A percentile compares a stretch with the other conserved stretches of the same genome.
These are phyloP conservation scores for Zosterops pallidus DNA, from an alignment of 2,113 vertebrate genomes.

Conservation along the genomic window DNA sequence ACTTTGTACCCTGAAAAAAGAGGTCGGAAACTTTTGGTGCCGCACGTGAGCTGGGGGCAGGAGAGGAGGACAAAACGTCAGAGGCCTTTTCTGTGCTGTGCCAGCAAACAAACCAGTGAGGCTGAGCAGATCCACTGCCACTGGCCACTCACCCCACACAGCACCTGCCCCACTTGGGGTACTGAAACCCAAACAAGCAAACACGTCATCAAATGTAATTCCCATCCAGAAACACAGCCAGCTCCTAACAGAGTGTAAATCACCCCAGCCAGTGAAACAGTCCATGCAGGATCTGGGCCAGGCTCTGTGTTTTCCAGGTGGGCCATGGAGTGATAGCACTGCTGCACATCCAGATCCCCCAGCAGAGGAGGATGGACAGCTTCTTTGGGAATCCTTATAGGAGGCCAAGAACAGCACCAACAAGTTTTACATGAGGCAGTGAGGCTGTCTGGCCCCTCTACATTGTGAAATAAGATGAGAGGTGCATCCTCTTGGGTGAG, in stretches of 20 bases:
- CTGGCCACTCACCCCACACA: neutral
- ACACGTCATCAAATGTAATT: rapidly evolving
- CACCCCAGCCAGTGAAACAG: neutral
- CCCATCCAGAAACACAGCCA: neutral
- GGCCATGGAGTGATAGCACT: neutral
- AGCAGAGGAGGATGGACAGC: neutral
- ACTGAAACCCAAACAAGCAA: neutral
- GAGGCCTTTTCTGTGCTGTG: neutral
- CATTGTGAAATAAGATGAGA: neutral
- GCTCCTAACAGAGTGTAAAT: neutral
- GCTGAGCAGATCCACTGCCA: neutral
- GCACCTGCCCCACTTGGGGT: neutral
- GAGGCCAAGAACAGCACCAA: neutral
- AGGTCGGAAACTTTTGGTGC: neutral
- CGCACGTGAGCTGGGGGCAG: neutral
- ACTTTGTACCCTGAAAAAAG: neutral
- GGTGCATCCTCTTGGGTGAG: neutral
- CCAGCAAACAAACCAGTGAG: neutral
- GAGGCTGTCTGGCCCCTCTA: neutral
- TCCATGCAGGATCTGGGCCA: neutral
- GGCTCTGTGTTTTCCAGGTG: neutral
- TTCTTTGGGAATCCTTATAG: neutral
- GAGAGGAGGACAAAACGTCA: neutral
- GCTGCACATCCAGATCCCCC: neutral
- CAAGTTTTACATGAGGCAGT: neutral